These are phyloP conservation scores for Ailuropoda melanoleuca DNA, from an alignment of 2,113 vertebrate genomes.

Conservation along the genomic window DNA sequence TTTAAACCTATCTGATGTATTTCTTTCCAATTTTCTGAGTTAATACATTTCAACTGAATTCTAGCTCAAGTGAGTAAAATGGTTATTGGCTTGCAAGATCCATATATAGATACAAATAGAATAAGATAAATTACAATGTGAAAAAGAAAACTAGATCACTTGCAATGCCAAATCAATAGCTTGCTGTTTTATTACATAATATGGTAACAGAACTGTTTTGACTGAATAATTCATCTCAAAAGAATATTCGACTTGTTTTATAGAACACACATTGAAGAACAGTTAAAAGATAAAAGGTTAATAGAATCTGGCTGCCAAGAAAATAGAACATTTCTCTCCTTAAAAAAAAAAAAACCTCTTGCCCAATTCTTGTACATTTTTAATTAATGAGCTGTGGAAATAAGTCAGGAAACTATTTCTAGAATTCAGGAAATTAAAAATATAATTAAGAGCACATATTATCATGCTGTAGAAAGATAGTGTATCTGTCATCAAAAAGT, in stretches of 20 bases:
- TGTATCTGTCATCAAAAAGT: conserved; percentile 10
- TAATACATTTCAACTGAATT: conserved; percentile 17
- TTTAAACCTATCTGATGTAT: conserved; percentile 52
- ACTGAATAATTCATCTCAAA: conserved; percentile 63
- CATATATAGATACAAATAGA: conserved; percentile 21
- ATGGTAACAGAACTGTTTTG: conserved; percentile 56
- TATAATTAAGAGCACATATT: conserved; percentile 26
- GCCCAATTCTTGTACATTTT: conserved; percentile 39
- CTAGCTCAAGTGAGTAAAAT: neutral
- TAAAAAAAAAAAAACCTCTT: neutral
- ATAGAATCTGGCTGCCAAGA: neutral
- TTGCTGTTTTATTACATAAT: conserved; percentile 34
- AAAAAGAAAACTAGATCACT: conserved; percentile 40
- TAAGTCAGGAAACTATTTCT: conserved; percentile 63
- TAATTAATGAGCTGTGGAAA: conserved; percentile 62
- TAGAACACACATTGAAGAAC: neutral
- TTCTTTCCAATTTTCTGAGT: neutral
- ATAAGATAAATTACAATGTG: conserved; percentile 41
- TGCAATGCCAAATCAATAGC: conserved; percentile 52
- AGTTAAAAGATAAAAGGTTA: conserved; percentile 45
- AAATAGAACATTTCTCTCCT: conserved; percentile 44
- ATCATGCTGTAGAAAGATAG: neutral
- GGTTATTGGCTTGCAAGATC: conserved; percentile 21
- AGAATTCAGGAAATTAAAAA: conserved; percentile 67
- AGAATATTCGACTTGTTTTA: neutral